Percentiles rank a stretch among this genome's conserved stretches.
Conservation (phyloP, 2,797 vertebrate species). For the Taeniopygia guttata region DNA sequence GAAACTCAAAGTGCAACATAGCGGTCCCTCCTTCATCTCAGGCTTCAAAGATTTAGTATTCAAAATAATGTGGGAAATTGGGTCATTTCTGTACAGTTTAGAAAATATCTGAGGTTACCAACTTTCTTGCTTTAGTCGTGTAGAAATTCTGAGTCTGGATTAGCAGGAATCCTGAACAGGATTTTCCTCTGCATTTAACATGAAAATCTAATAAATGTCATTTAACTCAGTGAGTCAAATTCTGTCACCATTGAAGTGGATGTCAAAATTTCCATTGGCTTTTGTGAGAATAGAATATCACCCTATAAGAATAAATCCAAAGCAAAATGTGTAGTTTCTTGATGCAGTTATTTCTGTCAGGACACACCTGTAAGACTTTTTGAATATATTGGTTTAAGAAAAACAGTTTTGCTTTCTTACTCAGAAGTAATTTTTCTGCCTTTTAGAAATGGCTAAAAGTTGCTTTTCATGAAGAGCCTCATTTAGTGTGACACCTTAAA, state of each 20-base stretch:
- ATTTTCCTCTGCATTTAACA: conserved; percentile 54
- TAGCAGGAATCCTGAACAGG: conserved; percentile 35
- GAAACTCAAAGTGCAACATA: conserved; percentile 25
- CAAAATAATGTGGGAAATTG: conserved; percentile 54
- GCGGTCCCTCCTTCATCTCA: conserved; percentile 13
- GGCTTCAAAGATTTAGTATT: conserved; percentile 55
- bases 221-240: conserved; percentile 30
- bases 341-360: not conserved
- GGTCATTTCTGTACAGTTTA: conserved; percentile 47
- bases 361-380: not conserved
- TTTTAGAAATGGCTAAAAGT: not conserved
- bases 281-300: not conserved
- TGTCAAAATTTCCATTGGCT: conserved; percentile 25
- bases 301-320: not conserved
- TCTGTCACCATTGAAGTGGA: conserved; percentile 7
- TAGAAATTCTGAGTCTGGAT: conserved; percentile 41
- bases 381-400: not conserved
- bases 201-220: conserved; percentile 45
- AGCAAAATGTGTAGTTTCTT: conserved; percentile 13
- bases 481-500: not conserved
- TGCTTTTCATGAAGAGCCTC: not conserved
- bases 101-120: conserved; percentile 50
- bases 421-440: not conserved
- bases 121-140: conserved; percentile 18
- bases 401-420: not conserved